Percentiles rank a stretch among this genome's conserved stretches.
Evolutionary conservation across 2,113 vertebrate genomes (phyloP).

Genomic region (Atherinomorus stipes): DNA sequence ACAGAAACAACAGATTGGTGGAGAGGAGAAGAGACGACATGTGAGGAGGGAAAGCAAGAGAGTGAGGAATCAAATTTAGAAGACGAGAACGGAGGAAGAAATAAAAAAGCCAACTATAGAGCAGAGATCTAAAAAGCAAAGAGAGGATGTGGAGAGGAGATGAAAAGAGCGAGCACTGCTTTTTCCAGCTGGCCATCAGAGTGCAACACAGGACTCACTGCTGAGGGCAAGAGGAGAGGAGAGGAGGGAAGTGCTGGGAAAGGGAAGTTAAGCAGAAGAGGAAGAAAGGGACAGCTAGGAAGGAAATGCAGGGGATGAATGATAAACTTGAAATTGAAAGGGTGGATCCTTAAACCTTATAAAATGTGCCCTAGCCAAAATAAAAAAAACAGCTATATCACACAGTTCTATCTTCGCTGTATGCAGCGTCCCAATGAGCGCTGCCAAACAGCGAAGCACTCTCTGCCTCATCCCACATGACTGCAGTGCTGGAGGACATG

Average conservation of each 20-base stretch:
- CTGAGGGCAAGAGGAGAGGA: conserved; percentile 8
- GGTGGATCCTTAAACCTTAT: conserved; percentile 46
- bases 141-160: conserved; percentile 36
- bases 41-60: conserved; percentile 18
- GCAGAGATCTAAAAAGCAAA: conserved; percentile 33
- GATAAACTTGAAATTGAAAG: conserved; percentile 59
- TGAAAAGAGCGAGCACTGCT: conserved; percentile 47
- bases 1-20: conserved; percentile 72
- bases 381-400: conserved; percentile 58
- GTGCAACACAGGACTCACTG: conserved; percentile 39
- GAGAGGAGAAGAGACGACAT: conserved; percentile 50
- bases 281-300: neutral
- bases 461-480: conserved; percentile 66
- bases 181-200: conserved; percentile 54
- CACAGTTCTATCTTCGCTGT: conserved; percentile 45
- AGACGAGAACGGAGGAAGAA: conserved; percentile 10
- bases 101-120: conserved; percentile 28
- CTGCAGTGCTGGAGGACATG: conserved; percentile 69
- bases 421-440: conserved; percentile 50
- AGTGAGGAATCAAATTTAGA: conserved; percentile 56
- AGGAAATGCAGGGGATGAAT: conserved; percentile 30
- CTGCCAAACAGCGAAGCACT: conserved; percentile 62
- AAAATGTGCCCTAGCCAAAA: conserved; percentile 65
- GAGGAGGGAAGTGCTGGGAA: neutral
- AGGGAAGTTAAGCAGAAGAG: conserved; percentile 9